These are phyloP conservation scores for Pharmacophagus antenor DNA, from an alignment of 2,888 invertebrate genomes.

Conservation along the genomic window DNA sequence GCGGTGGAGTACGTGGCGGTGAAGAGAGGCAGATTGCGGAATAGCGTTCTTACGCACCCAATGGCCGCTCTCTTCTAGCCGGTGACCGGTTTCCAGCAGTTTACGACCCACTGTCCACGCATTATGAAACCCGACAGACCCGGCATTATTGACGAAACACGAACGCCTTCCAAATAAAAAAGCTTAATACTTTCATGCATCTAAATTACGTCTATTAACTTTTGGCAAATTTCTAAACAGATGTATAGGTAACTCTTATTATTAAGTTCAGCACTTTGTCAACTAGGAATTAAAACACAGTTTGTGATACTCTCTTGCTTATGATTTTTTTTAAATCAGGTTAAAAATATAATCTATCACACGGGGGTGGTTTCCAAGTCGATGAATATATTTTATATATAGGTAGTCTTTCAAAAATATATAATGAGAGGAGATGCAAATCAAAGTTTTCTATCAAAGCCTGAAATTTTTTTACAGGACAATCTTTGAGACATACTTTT, in stretches of 20 bases:
- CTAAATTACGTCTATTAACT: conserved; percentile 19
- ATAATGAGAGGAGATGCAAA: no score
- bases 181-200: conserved; percentile 2
- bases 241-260: neutral
- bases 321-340: no score
- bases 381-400: no score
- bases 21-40: conserved; percentile 27
- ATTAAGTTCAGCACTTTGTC: neutral
- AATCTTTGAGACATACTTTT: no score
- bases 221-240: neutral
- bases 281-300: neutral
- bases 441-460: no score
- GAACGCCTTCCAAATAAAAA: neutral
- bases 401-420: no score
- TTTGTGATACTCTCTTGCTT: neutral
- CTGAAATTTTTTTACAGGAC: no score
- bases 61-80: conserved; percentile 37
- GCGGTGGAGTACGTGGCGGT: conserved; percentile 9
- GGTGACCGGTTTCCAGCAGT: conserved; percentile 44
- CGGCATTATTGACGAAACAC: conserved; percentile 25
- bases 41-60: conserved; percentile 28
- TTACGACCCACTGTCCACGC: conserved; percentile 41
- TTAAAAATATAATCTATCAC: no score
- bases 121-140: conserved; percentile 36
- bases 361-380: no score